Evolutionary conservation across 2,888 invertebrate genomes (phyloP).

Genomic region (Autographa gamma): DNA sequence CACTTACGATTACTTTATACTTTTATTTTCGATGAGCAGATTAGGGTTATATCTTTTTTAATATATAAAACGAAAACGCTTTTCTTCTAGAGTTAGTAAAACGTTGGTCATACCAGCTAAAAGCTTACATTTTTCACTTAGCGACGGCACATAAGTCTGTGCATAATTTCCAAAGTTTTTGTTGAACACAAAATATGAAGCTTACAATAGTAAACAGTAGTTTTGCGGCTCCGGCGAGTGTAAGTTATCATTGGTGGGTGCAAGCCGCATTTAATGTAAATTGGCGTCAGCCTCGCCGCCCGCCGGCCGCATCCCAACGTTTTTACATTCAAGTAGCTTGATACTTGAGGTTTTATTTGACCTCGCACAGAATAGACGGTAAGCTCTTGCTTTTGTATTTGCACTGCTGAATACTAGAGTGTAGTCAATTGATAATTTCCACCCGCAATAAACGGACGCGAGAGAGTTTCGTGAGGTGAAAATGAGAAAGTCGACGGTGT

Average conservation of each 20-base stretch:
- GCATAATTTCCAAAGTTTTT: slow-evolving; percentile 60
- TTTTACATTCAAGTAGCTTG: slow-evolving; percentile 85
- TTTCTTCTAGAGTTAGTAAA: neutral
- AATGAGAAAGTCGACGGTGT: slow-evolving; percentile 70
- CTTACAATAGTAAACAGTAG: slow-evolving; percentile 65
- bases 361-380: slow-evolving; percentile 75
- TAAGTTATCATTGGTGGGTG: slow-evolving; percentile 81
- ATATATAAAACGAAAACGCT: neutral
- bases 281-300: slow-evolving; percentile 77
- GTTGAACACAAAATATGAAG: slow-evolving; percentile 61
- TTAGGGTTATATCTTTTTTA: neutral
- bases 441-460: slow-evolving; percentile 66
- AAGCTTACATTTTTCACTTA: slow-evolving; percentile 39
- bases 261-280: slow-evolving; percentile 87
- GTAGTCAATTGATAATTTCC: slow-evolving; percentile 78
- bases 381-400: slow-evolving; percentile 80
- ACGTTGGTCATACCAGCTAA: slow-evolving; percentile 11
- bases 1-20: neutral
- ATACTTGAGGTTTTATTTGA: slow-evolving; percentile 83
- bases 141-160: slow-evolving; percentile 38
- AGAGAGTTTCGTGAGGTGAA: slow-evolving; percentile 72
- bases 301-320: slow-evolving; percentile 77
- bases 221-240: slow-evolving; percentile 71
- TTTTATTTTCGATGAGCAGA: neutral
- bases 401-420: slow-evolving; percentile 77